These are phyloP conservation scores for Drosophila bocqueti DNA, from an alignment of 1,140 invertebrate species.

Conservation along the genomic window DNA sequence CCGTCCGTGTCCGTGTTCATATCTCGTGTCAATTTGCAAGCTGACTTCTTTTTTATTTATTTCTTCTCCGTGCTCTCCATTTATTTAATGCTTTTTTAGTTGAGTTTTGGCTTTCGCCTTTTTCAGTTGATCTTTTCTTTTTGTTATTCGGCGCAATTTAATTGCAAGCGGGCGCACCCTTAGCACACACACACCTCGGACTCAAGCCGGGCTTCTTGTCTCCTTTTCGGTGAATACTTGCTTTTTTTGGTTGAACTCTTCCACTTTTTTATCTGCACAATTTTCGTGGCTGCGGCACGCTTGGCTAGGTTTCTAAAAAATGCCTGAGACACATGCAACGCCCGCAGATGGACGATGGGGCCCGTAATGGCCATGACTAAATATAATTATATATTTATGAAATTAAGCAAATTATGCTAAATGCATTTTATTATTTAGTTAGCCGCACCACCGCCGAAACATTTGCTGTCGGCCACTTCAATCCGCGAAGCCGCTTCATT, in stretches of 20 bases:
- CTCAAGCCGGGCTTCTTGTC: slow-evolving; percentile 33
- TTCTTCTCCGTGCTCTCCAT: slow-evolving; percentile 43
- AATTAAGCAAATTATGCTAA: slow-evolving; percentile 82
- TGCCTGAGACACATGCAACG: slow-evolving; percentile 66
- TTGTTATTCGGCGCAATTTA: slow-evolving; percentile 65
- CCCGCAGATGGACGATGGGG: slow-evolving; percentile 24
- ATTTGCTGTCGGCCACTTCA: slow-evolving; percentile 45
- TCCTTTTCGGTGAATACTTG: slow-evolving; percentile 13
- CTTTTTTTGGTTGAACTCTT: neutral
- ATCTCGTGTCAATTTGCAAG: slow-evolving; percentile 82
- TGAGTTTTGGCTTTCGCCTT: slow-evolving; percentile 60
- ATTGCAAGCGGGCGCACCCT: slow-evolving; percentile 74
- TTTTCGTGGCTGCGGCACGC: slow-evolving; percentile 54
- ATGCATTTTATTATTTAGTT: slow-evolving; percentile 79
- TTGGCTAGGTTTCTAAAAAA: slow-evolving; percentile 74
- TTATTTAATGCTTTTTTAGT: slow-evolving; percentile 74
- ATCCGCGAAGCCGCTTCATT: slow-evolving; percentile 31
- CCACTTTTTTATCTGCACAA: slow-evolving; percentile 8
- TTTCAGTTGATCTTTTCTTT: slow-evolving; percentile 39
- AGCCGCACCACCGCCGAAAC: slow-evolving; percentile 43
- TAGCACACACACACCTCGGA: slow-evolving; percentile 63
- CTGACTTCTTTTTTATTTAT: slow-evolving; percentile 66
- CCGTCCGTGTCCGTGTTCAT: slow-evolving; percentile 74
- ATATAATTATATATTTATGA: slow-evolving; percentile 82
- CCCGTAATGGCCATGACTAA: slow-evolving; percentile 48